Conservation (phyloP, 2,113 vertebrate genomes). For the Phylloscopus trochilus region DNA sequence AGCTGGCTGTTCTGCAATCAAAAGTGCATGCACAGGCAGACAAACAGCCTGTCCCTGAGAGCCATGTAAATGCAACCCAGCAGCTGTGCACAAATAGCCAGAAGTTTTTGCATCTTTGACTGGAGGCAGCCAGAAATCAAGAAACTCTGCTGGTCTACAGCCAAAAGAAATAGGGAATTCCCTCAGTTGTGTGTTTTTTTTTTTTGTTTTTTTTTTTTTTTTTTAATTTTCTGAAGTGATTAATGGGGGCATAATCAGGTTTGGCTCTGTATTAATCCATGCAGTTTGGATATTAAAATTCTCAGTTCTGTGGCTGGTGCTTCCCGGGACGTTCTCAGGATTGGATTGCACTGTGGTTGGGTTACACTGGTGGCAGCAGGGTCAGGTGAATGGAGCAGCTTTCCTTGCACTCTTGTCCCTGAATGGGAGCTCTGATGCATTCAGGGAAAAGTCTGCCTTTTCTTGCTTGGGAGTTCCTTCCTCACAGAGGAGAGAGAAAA, state of each 20-base stretch:
- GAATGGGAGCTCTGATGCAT: not conserved
- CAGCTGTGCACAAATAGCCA: not conserved
- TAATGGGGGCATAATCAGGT: not conserved
- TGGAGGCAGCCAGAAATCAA: not conserved
- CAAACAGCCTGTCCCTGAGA: not conserved
- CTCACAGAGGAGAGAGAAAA: not conserved
- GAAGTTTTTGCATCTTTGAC: not conserved
- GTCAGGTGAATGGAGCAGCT: not conserved
- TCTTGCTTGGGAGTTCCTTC: not conserved
- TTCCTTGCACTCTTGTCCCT: not conserved
- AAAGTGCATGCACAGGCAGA: not conserved
- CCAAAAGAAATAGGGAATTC: constrained; percentile 27
- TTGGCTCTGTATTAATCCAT: not conserved
- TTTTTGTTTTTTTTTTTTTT: too few species aligned
- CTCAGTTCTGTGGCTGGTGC: not conserved
- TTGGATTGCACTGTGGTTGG: not conserved
- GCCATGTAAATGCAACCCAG: not conserved
- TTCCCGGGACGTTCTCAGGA: not conserved
- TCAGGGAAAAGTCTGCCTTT: not conserved
- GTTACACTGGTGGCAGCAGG: not conserved
- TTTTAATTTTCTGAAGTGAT: not conserved
- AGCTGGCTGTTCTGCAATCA: not conserved
- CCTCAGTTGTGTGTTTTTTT: not conserved
- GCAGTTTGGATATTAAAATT: not conserved
- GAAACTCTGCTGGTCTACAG: not conserved